Base-by-base conservation (phyloP, 92 coral and sea anemone genomes). In the Chrysogorgia sp. region DNA sequence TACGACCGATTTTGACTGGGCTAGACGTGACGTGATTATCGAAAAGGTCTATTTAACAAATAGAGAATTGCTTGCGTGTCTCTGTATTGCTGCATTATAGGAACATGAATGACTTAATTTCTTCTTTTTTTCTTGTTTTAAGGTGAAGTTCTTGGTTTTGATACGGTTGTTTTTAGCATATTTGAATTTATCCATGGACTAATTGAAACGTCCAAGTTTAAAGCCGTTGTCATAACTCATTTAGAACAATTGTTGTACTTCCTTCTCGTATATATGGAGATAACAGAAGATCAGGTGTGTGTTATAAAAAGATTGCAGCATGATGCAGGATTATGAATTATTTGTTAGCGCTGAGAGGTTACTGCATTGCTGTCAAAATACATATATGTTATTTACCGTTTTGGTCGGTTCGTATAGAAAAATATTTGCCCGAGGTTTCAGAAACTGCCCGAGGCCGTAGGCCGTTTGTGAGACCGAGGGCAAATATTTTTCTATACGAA, bases 131-230 rank as follows among this genome's bases (percentile, higher is more conserved):
- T 15, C 50, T 41, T 77, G 31, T 60, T 20, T 74, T 72, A 34
- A 94, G 98, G 98, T 8, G 98, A 94, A 76, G 87, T 94, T 9
- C 89, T 94, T 1, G 97, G 98, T 49, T 94, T 94, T 86, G 98
- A 94, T 74, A 89, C 90, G 49, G 89, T 94, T n/a, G 97, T 94
- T 32, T 91, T 94, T 81, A 87, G 91, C 30, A 91, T 94, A 35
- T 94, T 94, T 75, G 98, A 94, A 86, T 94, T 94, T 56, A 91
- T 94, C 58, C 98, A 94, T 77, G 98, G 96, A 34, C 80, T 94
- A 47, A 85, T 94, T 49, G 98, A 94, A 62, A 87, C 98, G 7
- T 93, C 97, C 4, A 85, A 83, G 67, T 94, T 94, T 75, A 94
- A 88, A 87, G 87, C 84, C 55, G 82, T 90, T 34, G 96, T 94